A percentile compares a stretch with the other conserved stretches of the same genome.
Evolutionary conservation across 2,113 vertebrate genomes (phyloP).

Genomic region (Spermophilus dauricus): DNA sequence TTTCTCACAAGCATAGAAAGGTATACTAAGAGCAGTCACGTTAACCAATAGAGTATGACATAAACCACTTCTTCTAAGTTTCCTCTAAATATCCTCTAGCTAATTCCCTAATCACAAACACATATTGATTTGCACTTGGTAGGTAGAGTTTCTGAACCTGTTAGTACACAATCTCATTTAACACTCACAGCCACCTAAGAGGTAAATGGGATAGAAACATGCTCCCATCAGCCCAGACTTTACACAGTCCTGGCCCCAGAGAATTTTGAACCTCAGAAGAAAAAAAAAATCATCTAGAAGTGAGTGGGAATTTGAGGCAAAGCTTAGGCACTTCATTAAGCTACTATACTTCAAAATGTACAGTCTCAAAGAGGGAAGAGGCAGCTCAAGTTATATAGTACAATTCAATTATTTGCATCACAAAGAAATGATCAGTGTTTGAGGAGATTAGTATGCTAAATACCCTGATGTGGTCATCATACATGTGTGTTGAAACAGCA

Average conservation of each 20-base stretch:
- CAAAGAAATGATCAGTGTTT: neutral
- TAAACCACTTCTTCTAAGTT: neutral
- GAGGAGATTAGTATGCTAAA: neutral
- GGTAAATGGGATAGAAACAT: neutral
- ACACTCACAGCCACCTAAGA: neutral
- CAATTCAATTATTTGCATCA: neutral
- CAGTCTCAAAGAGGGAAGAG: slow-evolving; percentile 17
- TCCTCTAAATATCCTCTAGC: neutral
- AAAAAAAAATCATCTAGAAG: neutral
- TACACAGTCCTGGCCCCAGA: neutral
- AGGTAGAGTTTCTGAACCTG: neutral
- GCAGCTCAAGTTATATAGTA: neutral
- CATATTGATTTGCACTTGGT: neutral
- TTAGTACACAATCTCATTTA: neutral
- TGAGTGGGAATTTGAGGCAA: neutral
- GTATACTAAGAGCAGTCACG: neutral
- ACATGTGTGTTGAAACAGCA: neutral
- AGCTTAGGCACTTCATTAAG: neutral
- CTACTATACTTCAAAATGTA: neutral
- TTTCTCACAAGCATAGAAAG: neutral
- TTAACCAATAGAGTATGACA: neutral
- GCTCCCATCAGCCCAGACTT: neutral
- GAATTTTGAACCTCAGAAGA: slow-evolving; percentile 4
- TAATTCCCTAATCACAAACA: neutral
- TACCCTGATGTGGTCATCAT: neutral